These are phyloP conservation scores for Brachynemurus nebulosus DNA, from an alignment of 2,888 invertebrate species.

Conservation along the genomic window DNA sequence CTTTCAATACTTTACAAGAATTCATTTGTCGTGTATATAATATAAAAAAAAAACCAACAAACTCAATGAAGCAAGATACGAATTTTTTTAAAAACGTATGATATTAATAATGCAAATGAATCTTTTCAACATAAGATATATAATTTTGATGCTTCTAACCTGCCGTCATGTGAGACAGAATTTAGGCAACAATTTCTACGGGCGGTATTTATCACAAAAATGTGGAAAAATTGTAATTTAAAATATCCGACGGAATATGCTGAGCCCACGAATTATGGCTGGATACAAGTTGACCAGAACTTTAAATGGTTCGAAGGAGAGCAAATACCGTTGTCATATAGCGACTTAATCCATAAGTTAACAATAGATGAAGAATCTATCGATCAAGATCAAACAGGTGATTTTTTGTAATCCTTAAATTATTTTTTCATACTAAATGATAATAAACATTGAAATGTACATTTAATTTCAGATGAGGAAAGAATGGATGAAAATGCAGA, in stretches of 20 bases:
- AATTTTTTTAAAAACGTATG: constrained; percentile 22
- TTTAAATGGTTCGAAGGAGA: constrained; percentile 12
- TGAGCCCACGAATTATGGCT: constrained; percentile 18
- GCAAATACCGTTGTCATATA: constrained; percentile 16
- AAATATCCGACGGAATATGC: constrained; percentile 16
- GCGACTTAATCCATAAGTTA: too few relatives aligned
- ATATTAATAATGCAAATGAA: constrained; percentile 20
- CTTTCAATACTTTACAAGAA: constrained; percentile 14
- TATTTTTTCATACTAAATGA: too few relatives aligned
- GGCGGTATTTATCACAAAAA: constrained; percentile 21
- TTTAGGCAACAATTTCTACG: constrained; percentile 21
- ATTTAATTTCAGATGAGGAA: too few relatives aligned
- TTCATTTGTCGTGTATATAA: constrained; percentile 21
- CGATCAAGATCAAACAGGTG: too few relatives aligned
- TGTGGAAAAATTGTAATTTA: constrained; percentile 21
- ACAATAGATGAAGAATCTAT: too few relatives aligned
- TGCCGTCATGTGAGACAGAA: constrained; percentile 22
- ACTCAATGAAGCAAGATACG: constrained; percentile 18
- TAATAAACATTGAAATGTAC: too few relatives aligned
- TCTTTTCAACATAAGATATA: constrained; percentile 20
- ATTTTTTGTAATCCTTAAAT: too few relatives aligned
- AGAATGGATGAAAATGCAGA: too few relatives aligned
- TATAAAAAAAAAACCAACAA: constrained; percentile 19
- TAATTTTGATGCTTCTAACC: constrained; percentile 22
- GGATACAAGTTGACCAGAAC: constrained; percentile 15